Evolutionary conservation across 2,888 invertebrate species (phyloP).

Genomic region (Drosophila neonasuta): DNA sequence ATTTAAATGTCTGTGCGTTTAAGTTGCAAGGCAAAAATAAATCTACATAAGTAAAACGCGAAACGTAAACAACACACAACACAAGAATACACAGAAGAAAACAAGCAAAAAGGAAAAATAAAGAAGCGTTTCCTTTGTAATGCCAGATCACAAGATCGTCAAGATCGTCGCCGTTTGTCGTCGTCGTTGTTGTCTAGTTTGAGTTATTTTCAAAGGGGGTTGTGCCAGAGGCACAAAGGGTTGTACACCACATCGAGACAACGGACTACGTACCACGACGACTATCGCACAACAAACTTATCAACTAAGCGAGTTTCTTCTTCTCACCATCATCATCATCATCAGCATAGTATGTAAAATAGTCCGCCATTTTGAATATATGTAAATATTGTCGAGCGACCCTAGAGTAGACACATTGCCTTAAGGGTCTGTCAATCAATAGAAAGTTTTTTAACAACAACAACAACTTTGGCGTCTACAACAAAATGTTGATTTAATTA

Average conservation of each 20-base stretch:
- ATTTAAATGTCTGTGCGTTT: slow-evolving; percentile 78
- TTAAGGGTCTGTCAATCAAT: slow-evolving; percentile 30
- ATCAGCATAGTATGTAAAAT: slow-evolving; percentile 29
- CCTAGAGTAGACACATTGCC: slow-evolving; percentile 7
- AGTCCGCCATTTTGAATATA: slow-evolving; percentile 34
- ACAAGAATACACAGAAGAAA: not conserved
- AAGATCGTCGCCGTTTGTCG: slow-evolving; percentile 31
- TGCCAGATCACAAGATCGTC: slow-evolving; percentile 43
- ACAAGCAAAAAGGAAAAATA: slow-evolving; percentile 22
- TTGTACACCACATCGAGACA: slow-evolving; percentile 13
- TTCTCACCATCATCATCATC: not conserved
- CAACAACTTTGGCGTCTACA: not conserved
- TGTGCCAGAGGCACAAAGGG: slow-evolving; percentile 37
- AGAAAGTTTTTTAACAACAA: slow-evolving; percentile 9
- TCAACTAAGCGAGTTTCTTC: slow-evolving; percentile 19
- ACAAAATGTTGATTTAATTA: slow-evolving; percentile 15
- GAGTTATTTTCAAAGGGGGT: slow-evolving; percentile 40
- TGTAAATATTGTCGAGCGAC: slow-evolving; percentile 6
- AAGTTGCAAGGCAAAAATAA: slow-evolving; percentile 75
- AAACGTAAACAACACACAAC: slow-evolving; percentile 66
- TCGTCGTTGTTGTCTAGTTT: slow-evolving; percentile 24
- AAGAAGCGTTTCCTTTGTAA: slow-evolving; percentile 38
- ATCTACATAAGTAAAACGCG: slow-evolving; percentile 69
- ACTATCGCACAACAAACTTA: slow-evolving; percentile 10
- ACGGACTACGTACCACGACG: slow-evolving; percentile 1